Base-by-base conservation (phyloP, 2,113 vertebrate genomes). In the Athene cunicularia region DNA sequence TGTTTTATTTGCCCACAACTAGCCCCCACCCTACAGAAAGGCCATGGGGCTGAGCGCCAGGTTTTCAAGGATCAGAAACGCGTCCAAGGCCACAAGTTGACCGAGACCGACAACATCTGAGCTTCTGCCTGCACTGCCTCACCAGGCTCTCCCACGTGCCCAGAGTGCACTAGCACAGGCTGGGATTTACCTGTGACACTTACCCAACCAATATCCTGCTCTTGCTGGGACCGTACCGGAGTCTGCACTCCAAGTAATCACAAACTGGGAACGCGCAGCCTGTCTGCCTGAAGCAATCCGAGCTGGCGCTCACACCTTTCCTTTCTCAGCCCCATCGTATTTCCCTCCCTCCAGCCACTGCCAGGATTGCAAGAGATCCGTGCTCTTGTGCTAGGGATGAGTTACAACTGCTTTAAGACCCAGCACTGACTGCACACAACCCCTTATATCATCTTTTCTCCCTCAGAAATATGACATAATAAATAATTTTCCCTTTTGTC, bases 81-180 rank as follows among this genome's bases (percentile, higher is more conserved):
- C 58, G 33, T 68, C 63, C 63, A 37, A 49, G 64, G 80, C 43
- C 21, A 0, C 20, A 81, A 32, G 28, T 32, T 1, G 1, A 49
- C 4, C 20, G 39, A 55, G 49, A 21, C 14, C 3, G 22, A 45
- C 16, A 14, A 49, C 2, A 3, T 55, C 49, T 2, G 5, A 37
- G 27, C 39, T 37, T 39, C n/a, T 5, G 27, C 41, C 82, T 64
- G 43, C n/a, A 4, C 23, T 7, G 2, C 21, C 22, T 17, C 5
- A 1, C 59, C 45, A 30, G 49, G n/a, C 33, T 39, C 70, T 64
- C 50, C 28, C 50, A 39, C 2, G 0, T 3, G 2, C 0, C 6
- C 67, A 14, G 28, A 11, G n/a, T 2, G 23, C 23, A 6, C 27
- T 19, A 20, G 41, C n/a, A 15, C 33, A 41, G 35, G 63, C 50